Evolutionary conservation across 2,888 invertebrate genomes (phyloP), one percentile per base, ranked within the genome.

Genomic region (Eristalinus sepulchralis): DNA sequence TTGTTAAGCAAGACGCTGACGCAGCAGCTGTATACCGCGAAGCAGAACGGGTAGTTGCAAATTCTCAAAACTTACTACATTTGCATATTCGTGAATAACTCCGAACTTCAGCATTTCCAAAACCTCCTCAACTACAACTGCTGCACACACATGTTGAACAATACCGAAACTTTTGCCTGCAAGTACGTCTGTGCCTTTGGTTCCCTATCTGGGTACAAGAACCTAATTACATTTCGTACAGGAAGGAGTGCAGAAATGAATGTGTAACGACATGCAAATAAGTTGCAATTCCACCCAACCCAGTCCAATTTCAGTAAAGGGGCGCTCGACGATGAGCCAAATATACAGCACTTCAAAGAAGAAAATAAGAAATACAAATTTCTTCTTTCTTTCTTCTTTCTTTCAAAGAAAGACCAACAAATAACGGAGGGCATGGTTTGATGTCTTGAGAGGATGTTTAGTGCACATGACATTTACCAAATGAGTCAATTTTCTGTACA

Each of bases 191-290:
- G 22, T 11, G 36, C 5, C 11, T 22, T 13, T 33, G 31, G 22
- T 20, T 33, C 11, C 10, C 17, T 34, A 57, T 36, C 34, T 24
- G 34, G 27, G 22, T 33, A 34, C 68, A 27, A 27, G 22, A 36
- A 70, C 60, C 31, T 31, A 71, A 71, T 60, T 60, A 39, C 39
- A 31, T 47, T 31, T 10, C 22, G 13, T 71, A 17, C 13, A 36
- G 33, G 1, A 33, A 53, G 31, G 53, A 27, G 36, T 36, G 27
- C 36, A 27, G 24, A 60, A 39, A 71, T 20, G 10, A 60, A 60
- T 60, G 34, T 31, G 27, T 27, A 70, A 70, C 36, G 27, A 39
- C 24, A 70, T 70, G 70, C 60, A 71, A 71, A 71, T 70, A 59
- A 59, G 10, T 0, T 59, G 4, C 59, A 60, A 53, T 5, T 10